These are phyloP conservation scores for Beris morrisii DNA, from an alignment of 2,888 invertebrate genomes.

Conservation along the genomic window DNA sequence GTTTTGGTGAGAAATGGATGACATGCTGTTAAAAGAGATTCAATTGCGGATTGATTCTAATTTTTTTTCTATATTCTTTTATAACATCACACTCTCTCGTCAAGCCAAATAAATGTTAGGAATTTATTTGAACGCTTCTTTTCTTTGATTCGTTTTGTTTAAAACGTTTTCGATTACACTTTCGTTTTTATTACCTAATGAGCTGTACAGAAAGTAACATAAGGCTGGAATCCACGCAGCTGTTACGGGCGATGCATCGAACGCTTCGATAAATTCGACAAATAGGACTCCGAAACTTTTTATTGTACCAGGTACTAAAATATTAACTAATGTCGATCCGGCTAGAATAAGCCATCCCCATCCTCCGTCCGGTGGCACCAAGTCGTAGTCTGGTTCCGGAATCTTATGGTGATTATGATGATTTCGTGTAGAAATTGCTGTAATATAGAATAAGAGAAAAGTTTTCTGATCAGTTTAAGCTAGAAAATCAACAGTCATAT, in stretches of 20 bases:
- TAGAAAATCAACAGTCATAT: not conserved
- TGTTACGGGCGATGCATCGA: conserved; percentile 70
- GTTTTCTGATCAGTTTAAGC: too few relatives aligned
- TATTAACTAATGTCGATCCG: conserved; percentile 79
- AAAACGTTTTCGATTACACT: not conserved
- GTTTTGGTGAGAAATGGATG: conserved; percentile 36
- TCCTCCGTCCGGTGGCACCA: conserved; percentile 79
- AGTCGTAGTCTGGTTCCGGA: conserved; percentile 62
- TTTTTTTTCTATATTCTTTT: not conserved
- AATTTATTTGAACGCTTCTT: not conserved
- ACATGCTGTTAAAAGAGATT: conserved; percentile 30
- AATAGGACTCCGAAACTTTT: conserved; percentile 86
- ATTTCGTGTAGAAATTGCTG: conserved; percentile 14
- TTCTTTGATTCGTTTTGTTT: not conserved
- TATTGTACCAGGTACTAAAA: conserved; percentile 82
- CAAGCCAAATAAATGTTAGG: not conserved
- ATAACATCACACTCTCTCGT: not conserved
- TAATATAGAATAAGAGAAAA: conserved; percentile 7
- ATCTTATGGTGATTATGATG: conserved; percentile 12
- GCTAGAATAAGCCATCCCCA: conserved; percentile 81
- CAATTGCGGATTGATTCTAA: conserved; percentile 18
- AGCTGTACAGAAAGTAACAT: conserved; percentile 86
- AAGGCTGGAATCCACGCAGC: conserved; percentile 85
- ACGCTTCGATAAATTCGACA: conserved; percentile 79
- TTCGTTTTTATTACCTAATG: conserved; percentile 66